Evolutionary conservation across 2,113 vertebrate species (phyloP).

Genomic region (Otis tarda): DNA sequence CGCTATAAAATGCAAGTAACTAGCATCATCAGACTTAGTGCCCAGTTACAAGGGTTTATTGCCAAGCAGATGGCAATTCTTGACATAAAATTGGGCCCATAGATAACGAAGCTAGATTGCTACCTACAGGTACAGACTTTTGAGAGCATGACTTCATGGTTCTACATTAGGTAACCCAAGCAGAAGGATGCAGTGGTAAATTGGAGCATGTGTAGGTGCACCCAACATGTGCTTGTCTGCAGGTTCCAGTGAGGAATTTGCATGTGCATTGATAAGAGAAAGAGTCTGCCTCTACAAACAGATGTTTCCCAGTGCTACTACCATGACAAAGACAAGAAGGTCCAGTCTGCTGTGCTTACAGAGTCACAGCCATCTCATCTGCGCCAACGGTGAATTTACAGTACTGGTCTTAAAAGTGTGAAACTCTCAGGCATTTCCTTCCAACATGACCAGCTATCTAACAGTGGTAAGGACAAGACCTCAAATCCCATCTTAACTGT

Average conservation of each 20-base stretch:
- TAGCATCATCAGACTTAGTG: background rate
- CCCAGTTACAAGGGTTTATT: background rate
- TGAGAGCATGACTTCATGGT: background rate
- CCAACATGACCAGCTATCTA: background rate
- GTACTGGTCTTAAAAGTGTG: background rate
- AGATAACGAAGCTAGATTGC: background rate
- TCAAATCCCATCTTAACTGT: background rate
- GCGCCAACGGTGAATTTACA: background rate
- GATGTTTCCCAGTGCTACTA: background rate
- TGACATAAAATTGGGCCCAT: background rate
- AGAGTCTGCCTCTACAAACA: background rate
- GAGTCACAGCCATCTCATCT: background rate
- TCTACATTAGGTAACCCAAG: background rate
- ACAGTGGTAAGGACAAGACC: background rate
- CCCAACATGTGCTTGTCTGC: background rate
- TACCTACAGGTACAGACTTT: background rate
- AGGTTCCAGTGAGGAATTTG: background rate
- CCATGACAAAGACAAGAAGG: background rate
- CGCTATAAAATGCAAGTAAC: background rate
- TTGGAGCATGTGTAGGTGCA: accelerated
- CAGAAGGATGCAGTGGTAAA: background rate
- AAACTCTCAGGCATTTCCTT: background rate
- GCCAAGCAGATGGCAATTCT: background rate
- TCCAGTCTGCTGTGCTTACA: background rate
- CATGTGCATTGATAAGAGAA: background rate